Percentiles rank a stretch among this genome's conserved stretches.
These are phyloP conservation scores for Podargus strigoides DNA, from an alignment of 2,797 vertebrate genomes.

Conservation along the genomic window DNA sequence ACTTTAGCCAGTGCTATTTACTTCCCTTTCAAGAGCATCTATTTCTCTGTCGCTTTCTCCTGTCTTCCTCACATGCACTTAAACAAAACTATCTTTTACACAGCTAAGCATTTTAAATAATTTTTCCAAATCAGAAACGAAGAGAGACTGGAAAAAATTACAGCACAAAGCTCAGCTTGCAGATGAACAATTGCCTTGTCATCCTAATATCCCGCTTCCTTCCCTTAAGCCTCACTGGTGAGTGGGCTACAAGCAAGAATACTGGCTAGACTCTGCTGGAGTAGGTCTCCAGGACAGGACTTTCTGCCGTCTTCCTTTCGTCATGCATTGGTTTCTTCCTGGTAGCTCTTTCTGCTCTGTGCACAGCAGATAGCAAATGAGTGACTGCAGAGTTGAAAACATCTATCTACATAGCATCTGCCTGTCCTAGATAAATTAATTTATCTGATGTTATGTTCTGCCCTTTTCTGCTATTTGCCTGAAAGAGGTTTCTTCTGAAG, in stretches of 20 bases:
- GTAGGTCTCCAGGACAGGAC: neutral
- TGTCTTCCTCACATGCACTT: slow-evolving; percentile 18
- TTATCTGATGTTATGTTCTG: neutral
- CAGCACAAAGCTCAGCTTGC: slow-evolving; percentile 12
- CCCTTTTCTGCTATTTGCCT: neutral
- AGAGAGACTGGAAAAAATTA: slow-evolving; percentile 54
- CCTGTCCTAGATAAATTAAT: neutral
- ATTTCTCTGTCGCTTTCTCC: slow-evolving; percentile 39
- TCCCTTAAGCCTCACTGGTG: neutral
- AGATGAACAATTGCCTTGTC: slow-evolving; percentile 47
- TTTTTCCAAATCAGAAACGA: slow-evolving; percentile 49
- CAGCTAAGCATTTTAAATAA: slow-evolving; percentile 42
- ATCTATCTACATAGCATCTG: neutral
- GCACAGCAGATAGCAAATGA: neutral
- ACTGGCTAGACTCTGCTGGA: neutral
- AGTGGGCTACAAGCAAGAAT: neutral
- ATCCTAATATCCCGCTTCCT: slow-evolving; percentile 23
- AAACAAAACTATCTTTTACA: slow-evolving; percentile 58
- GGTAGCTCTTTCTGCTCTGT: neutral
- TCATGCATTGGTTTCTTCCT: neutral
- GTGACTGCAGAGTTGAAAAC: neutral
- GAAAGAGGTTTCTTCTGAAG: neutral
- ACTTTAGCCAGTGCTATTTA: slow-evolving; percentile 63
- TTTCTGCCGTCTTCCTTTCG: neutral
- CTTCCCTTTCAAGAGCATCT: slow-evolving; percentile 65